Conservation (phyloP, 1,140 invertebrate species). For the Streblospio benedicti region DNA sequence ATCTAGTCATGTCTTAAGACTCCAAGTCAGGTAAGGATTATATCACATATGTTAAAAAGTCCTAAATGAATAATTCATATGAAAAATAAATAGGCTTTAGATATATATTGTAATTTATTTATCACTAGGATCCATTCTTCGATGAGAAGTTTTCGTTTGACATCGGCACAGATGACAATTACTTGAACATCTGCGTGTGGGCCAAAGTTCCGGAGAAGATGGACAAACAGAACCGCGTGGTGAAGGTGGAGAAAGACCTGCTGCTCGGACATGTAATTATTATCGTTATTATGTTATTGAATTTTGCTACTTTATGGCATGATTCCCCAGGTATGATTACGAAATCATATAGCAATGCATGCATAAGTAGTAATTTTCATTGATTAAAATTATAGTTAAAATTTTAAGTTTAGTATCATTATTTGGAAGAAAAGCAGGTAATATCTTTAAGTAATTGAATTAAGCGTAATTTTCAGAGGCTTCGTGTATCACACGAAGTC, state of each 20-base stretch:
- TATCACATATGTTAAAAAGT: too few species aligned
- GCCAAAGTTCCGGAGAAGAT: slow-evolving; percentile 30
- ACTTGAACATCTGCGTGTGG: slow-evolving; percentile 77
- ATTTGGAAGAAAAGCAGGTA: not conserved
- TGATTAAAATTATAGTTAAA: too few species aligned
- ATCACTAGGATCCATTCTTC: slow-evolving; percentile 61
- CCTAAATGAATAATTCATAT: too few species aligned
- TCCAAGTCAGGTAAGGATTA: too few species aligned
- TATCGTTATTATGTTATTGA: not conserved
- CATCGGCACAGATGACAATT: slow-evolving; percentile 61
- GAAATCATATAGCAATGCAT: too few species aligned
- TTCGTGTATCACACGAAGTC: not conserved
- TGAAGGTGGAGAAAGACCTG: slow-evolving; percentile 28
- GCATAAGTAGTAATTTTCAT: too few species aligned
- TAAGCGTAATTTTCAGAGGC: not conserved
- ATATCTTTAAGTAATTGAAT: not conserved
- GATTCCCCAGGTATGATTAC: not conserved
- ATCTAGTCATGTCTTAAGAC: too few species aligned
- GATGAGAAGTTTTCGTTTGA: slow-evolving; percentile 67
- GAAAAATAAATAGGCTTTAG: too few species aligned
- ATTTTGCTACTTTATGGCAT: not conserved
- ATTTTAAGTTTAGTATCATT: too few species aligned
- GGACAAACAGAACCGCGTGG: slow-evolving; percentile 29
- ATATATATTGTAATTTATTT: too few species aligned
- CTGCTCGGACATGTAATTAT: slow-evolving; percentile 36